phyloP scores from a whole-genome alignment of 2,113 vertebrate genomes.

The Regulus satrapa region DNA sequence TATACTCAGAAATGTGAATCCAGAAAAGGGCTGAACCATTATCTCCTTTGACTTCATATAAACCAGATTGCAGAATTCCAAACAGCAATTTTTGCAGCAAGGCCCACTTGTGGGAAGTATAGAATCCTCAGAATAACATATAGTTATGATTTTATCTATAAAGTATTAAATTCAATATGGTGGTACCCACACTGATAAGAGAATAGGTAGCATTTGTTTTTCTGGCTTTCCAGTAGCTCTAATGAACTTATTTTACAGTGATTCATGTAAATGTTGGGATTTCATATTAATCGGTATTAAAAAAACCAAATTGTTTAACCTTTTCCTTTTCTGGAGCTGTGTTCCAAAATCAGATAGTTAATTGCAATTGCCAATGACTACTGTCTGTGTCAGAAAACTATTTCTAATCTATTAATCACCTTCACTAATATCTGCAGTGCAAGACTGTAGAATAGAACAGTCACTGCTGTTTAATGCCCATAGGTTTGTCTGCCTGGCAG shows the following conservation, averaged over 20 bases:
- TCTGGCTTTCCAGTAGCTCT: background rate
- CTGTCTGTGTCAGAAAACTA: background rate
- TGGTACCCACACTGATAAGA: background rate
- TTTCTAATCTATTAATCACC: background rate
- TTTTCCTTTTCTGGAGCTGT: background rate
- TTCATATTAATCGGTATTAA: background rate
- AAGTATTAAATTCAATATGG: background rate
- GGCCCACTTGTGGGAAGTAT: background rate
- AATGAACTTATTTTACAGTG: background rate
- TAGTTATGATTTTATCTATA: background rate
- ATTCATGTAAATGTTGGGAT: background rate
- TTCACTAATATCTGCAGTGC: background rate
- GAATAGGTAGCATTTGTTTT: background rate
- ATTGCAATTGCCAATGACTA: background rate
- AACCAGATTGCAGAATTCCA: background rate
- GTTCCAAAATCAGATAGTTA: background rate
- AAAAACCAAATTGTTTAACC: background rate
- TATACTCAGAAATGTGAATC: background rate
- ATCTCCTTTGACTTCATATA: background rate
- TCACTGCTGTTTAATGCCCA: background rate
- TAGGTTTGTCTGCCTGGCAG: background rate
- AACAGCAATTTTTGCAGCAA: background rate
- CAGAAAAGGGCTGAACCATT: background rate
- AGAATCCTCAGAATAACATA: background rate
- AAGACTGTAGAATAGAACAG: background rate